Conservation (phyloP, 2,888 invertebrate genomes). For the Megastigmus dorsalis region DNA sequence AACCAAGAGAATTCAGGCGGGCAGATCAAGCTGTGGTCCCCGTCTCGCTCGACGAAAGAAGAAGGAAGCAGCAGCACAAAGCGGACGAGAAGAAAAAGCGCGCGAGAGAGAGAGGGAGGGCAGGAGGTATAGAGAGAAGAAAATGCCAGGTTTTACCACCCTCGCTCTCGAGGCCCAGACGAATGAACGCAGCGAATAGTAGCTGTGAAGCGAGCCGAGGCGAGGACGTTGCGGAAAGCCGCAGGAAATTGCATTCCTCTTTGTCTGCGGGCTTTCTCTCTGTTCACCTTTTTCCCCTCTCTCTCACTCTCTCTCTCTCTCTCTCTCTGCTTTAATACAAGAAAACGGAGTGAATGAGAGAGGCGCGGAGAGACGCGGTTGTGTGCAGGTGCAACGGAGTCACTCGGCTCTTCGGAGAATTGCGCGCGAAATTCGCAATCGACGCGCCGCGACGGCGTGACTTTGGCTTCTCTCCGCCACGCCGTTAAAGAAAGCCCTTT, state of each 20-base stretch:
- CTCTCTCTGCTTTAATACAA: constrained; percentile 41
- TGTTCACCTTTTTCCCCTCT: background rate
- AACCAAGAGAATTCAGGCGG: too few species aligned
- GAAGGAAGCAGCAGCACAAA: too few species aligned
- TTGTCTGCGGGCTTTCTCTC: constrained; percentile 46
- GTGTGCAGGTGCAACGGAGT: background rate
- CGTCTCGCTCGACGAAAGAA: too few species aligned
- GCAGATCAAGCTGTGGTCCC: too few species aligned
- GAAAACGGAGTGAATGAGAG: constrained; percentile 30
- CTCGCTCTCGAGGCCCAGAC: constrained; percentile 14
- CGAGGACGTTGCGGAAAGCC: constrained; percentile 51
- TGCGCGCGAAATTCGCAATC: constrained; percentile 51
- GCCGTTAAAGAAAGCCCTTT: constrained; percentile 15
- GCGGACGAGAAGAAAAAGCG: too few species aligned
- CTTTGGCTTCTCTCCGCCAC: background rate
- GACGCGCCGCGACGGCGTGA: constrained; percentile 23
- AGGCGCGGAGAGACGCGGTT: background rate
- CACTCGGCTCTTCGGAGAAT: constrained; percentile 39
- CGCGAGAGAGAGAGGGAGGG: background rate
- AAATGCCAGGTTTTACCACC: constrained; percentile 13
- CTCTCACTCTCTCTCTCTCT: background rate
- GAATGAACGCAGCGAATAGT: constrained; percentile 45
- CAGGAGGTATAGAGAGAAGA: background rate
- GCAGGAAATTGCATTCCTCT: constrained; percentile 60
- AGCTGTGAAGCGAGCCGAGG: constrained; percentile 38